These are phyloP conservation scores for Prostheceraeus crozeri DNA, from an alignment of 2,888 invertebrate genomes.

Conservation along the genomic window DNA sequence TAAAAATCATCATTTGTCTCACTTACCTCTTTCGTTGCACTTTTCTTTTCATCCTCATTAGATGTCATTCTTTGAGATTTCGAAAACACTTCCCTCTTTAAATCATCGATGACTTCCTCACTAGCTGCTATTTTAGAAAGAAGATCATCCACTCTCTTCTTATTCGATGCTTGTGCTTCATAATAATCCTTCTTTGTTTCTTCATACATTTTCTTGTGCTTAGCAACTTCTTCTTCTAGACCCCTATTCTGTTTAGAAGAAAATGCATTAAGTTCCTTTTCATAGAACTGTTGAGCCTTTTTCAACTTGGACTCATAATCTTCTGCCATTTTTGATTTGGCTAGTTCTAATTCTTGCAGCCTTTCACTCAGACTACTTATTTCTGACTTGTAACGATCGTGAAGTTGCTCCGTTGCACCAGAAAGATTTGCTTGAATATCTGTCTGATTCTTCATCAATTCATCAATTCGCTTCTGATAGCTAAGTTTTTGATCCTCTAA, in stretches of 20 bases:
- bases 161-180: slow-evolving; percentile 45
- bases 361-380: slow-evolving; percentile 43
- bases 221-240: slow-evolving; percentile 44
- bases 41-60: neutral
- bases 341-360: slow-evolving; percentile 22
- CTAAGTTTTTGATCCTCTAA: slow-evolving; percentile 45
- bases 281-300: slow-evolving; percentile 52
- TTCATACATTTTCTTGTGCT: slow-evolving; percentile 46
- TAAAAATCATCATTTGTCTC: no score
- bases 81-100: no score
- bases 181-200: slow-evolving; percentile 48
- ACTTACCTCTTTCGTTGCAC: neutral
- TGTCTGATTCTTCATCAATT: slow-evolving; percentile 44
- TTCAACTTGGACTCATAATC: slow-evolving; percentile 51
- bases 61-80: no score
- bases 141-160: slow-evolving; percentile 48
- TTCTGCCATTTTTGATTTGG: slow-evolving; percentile 42
- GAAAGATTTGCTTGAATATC: slow-evolving; percentile 46
- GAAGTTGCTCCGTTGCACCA: slow-evolving; percentile 45
- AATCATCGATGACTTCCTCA: slow-evolving; percentile 47
- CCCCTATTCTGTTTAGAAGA: slow-evolving; percentile 44
- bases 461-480: slow-evolving; percentile 48
- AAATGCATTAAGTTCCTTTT: slow-evolving; percentile 51
- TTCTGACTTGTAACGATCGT: slow-evolving; percentile 46
- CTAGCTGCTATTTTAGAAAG: slow-evolving; percentile 46